Base-by-base conservation (phyloP, 2,888 invertebrate species). In the Ormyrus nitidulus region DNA sequence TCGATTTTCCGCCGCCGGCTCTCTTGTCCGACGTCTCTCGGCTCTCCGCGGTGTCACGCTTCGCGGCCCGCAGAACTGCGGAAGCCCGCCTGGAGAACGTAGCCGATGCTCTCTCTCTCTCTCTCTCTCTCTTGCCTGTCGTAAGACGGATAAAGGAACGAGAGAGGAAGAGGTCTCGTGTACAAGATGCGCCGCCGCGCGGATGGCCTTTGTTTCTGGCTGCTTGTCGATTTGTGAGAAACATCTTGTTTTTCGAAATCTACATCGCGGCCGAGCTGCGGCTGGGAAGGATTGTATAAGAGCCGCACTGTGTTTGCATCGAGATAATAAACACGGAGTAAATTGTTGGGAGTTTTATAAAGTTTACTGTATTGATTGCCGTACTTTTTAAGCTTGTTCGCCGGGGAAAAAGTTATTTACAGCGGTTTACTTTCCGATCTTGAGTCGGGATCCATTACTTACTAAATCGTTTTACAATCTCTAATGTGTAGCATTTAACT, bases 31-130 rank as follows among this genome's bases (percentile, higher is more conserved):
- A 83, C 83, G 78, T 74, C 70, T 70, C 80, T 83, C 83, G 78
- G 74, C 66, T 70, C 80, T 73, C 73, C 77, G 80, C 73, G 34
- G 73, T 85, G 86, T 86, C 86, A 86, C 86, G 86, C 85, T 86
- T 80, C 77, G 73, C 82, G 85, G 70, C 83, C 79, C 77, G 79
- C 82, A 86, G 85, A 83, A 86, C 83, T 83, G 86, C 87, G 87
- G 87, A 87, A 87, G 86, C 83, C 61, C 79, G 58, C 58, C 7
- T 9, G 70, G 48, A 46, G 46, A 51, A 34, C 44, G n/a, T 53
- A 2, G 54, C 9, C 8, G 11, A 8, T 9, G 5, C 34, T 8
- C 53, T 51, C 58, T n/a, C 54, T 48, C 44, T 51, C 74, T 54
- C 69, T 65, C 49, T 49, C 10, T 48, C 62, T 4, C n/a, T 4